Percentiles rank a stretch among this genome's conserved stretches.
Evolutionary conservation across 2,113 vertebrate species (phyloP).

Genomic region (Cepphus grylle): DNA sequence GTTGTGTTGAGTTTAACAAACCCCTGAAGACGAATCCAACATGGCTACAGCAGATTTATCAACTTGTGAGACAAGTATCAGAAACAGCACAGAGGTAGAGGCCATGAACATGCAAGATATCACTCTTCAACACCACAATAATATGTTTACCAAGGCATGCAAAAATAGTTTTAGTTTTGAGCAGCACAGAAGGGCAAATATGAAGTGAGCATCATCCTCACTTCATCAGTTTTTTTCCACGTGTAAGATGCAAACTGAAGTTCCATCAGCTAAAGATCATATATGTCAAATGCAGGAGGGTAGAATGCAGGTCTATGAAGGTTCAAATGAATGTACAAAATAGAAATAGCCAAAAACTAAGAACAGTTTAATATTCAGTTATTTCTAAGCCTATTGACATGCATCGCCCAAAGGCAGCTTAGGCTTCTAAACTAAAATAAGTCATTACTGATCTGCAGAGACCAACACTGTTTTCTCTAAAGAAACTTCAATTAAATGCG

Average conservation of each 20-base stretch:
- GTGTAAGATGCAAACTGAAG: background rate
- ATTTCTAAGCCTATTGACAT: background rate
- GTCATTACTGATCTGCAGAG: background rate
- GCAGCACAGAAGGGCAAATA: background rate
- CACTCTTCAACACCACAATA: background rate
- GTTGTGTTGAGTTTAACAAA: background rate
- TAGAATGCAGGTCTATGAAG: background rate
- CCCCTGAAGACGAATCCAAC: background rate
- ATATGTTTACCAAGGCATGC: background rate
- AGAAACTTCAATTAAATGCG: background rate
- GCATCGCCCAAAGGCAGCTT: background rate
- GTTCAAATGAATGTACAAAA: background rate
- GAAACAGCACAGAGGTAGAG: background rate
- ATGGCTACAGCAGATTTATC: background rate
- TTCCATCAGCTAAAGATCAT: background rate
- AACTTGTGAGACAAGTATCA: background rate
- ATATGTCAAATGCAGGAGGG: background rate
- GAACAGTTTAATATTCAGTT: background rate
- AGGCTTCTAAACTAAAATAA: background rate
- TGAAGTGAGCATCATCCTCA: background rate
- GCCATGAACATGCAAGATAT: background rate
- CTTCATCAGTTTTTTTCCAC: background rate
- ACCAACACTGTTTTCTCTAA: background rate
- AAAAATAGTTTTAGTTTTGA: background rate
- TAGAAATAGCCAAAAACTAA: background rate